Conservation (phyloP, 1,140 invertebrate species). For the Sitophilus oryzae region DNA sequence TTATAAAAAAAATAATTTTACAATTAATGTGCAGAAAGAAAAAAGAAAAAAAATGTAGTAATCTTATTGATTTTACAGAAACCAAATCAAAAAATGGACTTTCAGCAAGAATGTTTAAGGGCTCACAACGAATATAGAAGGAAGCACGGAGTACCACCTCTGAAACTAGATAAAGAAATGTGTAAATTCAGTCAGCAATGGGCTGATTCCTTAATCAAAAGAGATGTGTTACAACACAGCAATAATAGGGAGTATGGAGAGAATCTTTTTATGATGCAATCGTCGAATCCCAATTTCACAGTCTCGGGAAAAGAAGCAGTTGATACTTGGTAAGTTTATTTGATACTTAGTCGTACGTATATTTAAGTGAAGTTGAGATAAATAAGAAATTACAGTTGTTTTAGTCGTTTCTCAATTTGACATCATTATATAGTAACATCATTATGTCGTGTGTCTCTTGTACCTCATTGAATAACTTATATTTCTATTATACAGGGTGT, state of each 20-base stretch:
- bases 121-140: conserved; percentile 59
- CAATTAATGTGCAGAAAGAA: too few species aligned
- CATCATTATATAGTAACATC: too few species aligned
- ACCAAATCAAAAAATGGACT: conserved; percentile 31
- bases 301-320: conserved; percentile 61
- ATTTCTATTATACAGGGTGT: too few species aligned
- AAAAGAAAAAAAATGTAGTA: too few species aligned
- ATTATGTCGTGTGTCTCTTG: too few species aligned
- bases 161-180: conserved; percentile 59
- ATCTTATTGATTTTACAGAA: conserved; percentile 32
- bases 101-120: conserved; percentile 49
- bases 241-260: conserved; percentile 53
- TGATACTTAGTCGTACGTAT: background rate
- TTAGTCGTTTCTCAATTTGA: too few species aligned
- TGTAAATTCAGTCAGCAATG: conserved; percentile 53
- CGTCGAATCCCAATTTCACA: conserved; percentile 57
- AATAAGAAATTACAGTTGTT: too few species aligned
- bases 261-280: conserved; percentile 46
- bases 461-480: too few species aligned
- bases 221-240: conserved; percentile 51
- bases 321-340: conserved; percentile 57
- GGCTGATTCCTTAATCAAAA: conserved; percentile 55
- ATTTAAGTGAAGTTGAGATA: too few species aligned
- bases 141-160: conserved; percentile 53
- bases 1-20: too few species aligned